Evolutionary conservation across 2,797 vertebrate genomes (phyloP).

Genomic region (Rhadinocentrus ornatus): DNA sequence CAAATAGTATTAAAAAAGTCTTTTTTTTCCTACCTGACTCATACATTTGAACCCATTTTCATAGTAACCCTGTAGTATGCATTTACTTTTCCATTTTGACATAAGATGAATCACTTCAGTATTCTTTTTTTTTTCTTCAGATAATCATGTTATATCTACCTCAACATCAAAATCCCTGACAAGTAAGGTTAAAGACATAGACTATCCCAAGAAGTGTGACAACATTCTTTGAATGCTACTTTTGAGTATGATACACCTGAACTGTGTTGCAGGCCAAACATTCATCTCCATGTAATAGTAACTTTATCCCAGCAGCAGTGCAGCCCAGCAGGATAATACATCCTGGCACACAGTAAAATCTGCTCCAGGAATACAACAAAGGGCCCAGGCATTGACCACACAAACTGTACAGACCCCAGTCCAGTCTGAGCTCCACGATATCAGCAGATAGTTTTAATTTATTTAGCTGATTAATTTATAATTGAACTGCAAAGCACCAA

Average conservation of each 20-base stretch:
- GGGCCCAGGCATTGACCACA: background rate
- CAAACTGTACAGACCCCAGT: background rate
- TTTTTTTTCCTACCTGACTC: background rate
- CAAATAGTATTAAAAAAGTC: background rate
- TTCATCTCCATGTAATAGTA: background rate
- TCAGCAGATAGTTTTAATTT: background rate
- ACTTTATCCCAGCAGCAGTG: background rate
- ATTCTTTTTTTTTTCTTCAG: too few species aligned
- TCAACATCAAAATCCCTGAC: background rate
- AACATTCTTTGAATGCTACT: background rate
- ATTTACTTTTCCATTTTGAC: background rate
- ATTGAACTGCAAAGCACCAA: background rate
- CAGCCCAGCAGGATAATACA: background rate
- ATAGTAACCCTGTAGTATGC: background rate
- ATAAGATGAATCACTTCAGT: conserved; percentile 1
- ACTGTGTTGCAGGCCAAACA: background rate
- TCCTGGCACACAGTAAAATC: background rate
- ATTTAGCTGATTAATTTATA: background rate
- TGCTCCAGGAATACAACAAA: background rate
- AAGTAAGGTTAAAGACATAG: background rate
- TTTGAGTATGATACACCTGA: background rate
- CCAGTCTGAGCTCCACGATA: background rate
- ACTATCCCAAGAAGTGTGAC: background rate
- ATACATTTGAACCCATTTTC: conserved; percentile 2
- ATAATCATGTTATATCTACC: too few species aligned